Evolutionary conservation across 2,797 vertebrate species (phyloP).

Genomic region (Catamblyrhynchus diadema): DNA sequence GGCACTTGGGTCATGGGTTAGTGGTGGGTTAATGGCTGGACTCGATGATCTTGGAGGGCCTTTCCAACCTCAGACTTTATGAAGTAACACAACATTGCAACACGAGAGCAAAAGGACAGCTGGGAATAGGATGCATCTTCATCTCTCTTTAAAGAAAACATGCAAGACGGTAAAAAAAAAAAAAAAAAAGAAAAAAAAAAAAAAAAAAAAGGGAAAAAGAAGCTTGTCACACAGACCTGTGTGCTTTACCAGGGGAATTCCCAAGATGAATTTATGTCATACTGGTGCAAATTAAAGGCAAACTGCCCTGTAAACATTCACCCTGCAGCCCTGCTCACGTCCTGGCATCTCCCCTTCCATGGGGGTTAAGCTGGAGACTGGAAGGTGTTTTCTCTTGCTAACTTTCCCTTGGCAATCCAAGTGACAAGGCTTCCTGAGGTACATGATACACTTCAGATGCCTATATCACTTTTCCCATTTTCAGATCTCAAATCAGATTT

Average conservation of each 20-base stretch:
- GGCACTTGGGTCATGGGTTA: not conserved
- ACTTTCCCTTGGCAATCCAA: not conserved
- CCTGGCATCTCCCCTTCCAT: rapidly evolving
- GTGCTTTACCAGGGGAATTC: not conserved
- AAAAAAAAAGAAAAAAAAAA: not conserved
- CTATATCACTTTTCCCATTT: not conserved
- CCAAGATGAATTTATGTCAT: rapidly evolving
- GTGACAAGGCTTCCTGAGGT: not conserved
- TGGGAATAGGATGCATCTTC: not conserved
- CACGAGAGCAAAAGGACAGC: not conserved
- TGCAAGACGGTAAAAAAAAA: not conserved
- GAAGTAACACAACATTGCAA: rapidly evolving
- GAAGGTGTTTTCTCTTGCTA: not conserved
- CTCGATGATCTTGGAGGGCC: not conserved
- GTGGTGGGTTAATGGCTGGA: not conserved
- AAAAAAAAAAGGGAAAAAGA: not conserved
- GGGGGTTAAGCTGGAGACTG: not conserved
- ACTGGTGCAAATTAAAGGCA: not conserved
- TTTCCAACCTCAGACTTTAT: not conserved
- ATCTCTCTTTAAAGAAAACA: not conserved
- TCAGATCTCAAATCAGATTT: not conserved
- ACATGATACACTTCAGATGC: not conserved
- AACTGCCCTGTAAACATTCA: not conserved
- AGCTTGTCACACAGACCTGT: not conserved
- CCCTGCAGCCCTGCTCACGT: not conserved